Base-by-base conservation (phyloP, 2,113 vertebrate genomes). In the Amia ocellicauda region DNA sequence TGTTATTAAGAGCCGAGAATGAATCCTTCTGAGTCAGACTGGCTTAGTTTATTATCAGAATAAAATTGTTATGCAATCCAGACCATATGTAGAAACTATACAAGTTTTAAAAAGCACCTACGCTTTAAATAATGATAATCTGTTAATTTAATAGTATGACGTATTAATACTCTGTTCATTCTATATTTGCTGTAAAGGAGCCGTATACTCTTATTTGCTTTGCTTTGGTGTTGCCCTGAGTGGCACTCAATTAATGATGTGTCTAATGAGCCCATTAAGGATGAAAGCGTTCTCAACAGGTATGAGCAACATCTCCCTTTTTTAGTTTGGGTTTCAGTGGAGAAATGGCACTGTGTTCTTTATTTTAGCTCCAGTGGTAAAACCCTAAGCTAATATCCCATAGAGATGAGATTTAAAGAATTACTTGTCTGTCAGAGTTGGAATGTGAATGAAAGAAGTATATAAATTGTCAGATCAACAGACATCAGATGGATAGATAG, bases 241-340 rank as follows among this genome's bases (percentile, higher is more conserved):
- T 87, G 78, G 84, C 82, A 83, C 81, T 86, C 82, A 84, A 86
- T 88, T 86, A 86, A 87, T 81, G 88, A 87, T 86, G 83, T 83
- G 84, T 75, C 85, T 88, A 88, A 90, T 86, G 81, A 88, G 84
- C 76, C 84, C 79, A 88, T 89, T 88, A 85, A 82, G 83, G 84
- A 90, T 84, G 84, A 90, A 88, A 88, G 85, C 77, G 78, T 86
- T 85, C 86, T 90, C 86, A 88, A 88, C 87, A 89, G 88, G 87
- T 90, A 89, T 74, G 84, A 86, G 82, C 80, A 80, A 72, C 83
- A 75, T 73, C 76, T 78, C 75, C 79, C 82, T 45, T 45, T n/a
- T n/a, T 45, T n/a, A 13, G 17, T 80, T 86, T 82, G 77, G 80
- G 74, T 79, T 80, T 80, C 71, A 71, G 72, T 79, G 78, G 75